Evolutionary conservation across 2,888 invertebrate species (phyloP), one percentile per base, ranked within the genome.

Genomic region (Gibbula magus): DNA sequence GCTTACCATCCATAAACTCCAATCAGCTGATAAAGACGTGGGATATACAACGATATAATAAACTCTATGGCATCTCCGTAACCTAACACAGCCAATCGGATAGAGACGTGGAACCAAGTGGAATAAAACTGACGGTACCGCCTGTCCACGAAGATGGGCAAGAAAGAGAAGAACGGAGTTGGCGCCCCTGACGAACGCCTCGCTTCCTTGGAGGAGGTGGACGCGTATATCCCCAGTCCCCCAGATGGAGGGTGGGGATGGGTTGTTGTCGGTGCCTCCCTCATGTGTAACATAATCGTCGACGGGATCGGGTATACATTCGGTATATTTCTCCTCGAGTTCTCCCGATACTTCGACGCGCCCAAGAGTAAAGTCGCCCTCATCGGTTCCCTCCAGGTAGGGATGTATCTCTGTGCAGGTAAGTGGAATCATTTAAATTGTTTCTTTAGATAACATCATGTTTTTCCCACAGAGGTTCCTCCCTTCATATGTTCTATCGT

Each of bases 251-350:
- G 98, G 16, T 98, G 97, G 96, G 98, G 97, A 45, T 98, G 98
- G 98, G 94, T 97, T 73, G 95, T 99, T 78, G 96, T 98, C 2
- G 94, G 95, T 0, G 97, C 97, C 0, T 97, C 98, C 0, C 98
- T 99, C 94, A 94, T 97, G 94, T 97, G 97, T 94, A 98, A 98
- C 93, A 94, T 98, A 73, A 94, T 99, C 70, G 97, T 99, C 20
- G 99, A 99, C 91, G 99, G 99, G 54, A 97, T 98, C 87, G 96
- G 97, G 79, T 97, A 97, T 94, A 96, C 97, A 32, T 97, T 97
- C 88, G 97, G 97, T 10, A 94, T 95, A 81, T 95, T 98, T 85
- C 94, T 96, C 77, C 91, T 93, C 0, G 94, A 95, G 5, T 96
- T 98, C 76, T 93, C 94, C 75, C 84, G 93, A 0, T 95, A 95